Conservation (phyloP, 2,797 vertebrate species). For the Micrastur ruficollis region DNA sequence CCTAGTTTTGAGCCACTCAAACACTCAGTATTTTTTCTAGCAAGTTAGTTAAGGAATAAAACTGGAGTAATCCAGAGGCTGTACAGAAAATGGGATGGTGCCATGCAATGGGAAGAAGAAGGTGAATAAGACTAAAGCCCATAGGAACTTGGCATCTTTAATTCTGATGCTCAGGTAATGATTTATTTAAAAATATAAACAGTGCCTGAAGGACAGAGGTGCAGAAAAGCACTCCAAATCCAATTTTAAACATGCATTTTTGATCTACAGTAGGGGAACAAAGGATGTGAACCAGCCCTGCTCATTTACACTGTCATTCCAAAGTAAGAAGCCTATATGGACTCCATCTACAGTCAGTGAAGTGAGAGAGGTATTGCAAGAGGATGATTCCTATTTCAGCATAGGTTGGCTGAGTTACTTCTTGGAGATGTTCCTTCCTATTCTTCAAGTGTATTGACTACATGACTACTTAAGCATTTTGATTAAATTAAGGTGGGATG, state of each 20-base stretch:
- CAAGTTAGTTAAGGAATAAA: background rate
- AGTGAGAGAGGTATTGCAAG: background rate
- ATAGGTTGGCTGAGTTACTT: background rate
- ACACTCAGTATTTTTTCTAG: background rate
- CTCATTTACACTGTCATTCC: background rate
- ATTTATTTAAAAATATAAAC: background rate
- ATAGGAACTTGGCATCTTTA: background rate
- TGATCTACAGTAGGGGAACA: background rate
- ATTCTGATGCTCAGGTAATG: background rate
- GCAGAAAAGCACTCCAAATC: background rate
- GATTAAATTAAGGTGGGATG: background rate
- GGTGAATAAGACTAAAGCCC: background rate
- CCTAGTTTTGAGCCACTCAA: background rate
- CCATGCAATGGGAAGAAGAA: background rate
- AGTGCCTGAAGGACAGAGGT: background rate
- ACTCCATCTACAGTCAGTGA: background rate
- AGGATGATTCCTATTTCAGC: background rate
- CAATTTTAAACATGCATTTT: background rate
- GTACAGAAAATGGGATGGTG: background rate
- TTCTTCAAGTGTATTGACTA: background rate
- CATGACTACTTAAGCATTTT: background rate
- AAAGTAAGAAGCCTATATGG: background rate
- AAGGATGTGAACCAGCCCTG: background rate
- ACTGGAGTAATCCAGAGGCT: background rate
- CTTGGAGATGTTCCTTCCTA: background rate